Evolutionary conservation across 2,113 vertebrate species (phyloP), one percentile per base, ranked within the genome.

Genomic region (Elephantulus edwardii): DNA sequence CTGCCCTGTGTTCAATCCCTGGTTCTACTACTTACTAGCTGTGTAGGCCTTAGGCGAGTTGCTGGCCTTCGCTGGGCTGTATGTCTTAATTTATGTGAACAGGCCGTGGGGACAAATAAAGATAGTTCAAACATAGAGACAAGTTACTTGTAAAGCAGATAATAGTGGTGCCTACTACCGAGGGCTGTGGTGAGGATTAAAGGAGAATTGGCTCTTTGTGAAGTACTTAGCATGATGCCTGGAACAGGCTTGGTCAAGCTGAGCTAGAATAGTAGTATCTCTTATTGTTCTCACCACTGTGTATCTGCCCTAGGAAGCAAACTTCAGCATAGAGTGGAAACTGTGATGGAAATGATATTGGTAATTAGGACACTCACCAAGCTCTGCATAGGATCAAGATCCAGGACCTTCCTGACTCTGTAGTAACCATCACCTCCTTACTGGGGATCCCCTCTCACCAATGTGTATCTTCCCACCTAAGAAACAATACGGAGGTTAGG

Each of bases 181-280:
- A 83, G 4, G 20, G 71, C 40, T 62, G 48, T 70, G 68, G 28
- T 6, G 24, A 62, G 48, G 64, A 91, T 71, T 87, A 91, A 68
- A 89, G 50, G 33, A 76, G 60, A 88, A 40, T 82, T 48, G 12
- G 22, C 64, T 54, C 75, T 90, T 81, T 94, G 71, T 90, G 60
- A 86, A 81, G 46, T 22, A 38, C 42, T 76, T 52, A 71, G 16
- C 86, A 85, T 28, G 66, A 71, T 60, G 58, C 79, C 88, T 80
- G 38, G 66, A 66, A 72, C 60, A 60, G 85, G 76, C 72, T 76
- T 75, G 30, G 54, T 46, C 19, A n/a, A 46, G 62, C 54, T 76
- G 46, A 80, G 79, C 64, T 58, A 58, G 40, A 40, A 48, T 19
- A 30, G 56, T 22, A 22, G 74, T 30, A 46, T 72, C 75, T 42